Evolutionary conservation across 1,140 invertebrate species (phyloP).

Genomic region (Gonatopus flavifemur): DNA sequence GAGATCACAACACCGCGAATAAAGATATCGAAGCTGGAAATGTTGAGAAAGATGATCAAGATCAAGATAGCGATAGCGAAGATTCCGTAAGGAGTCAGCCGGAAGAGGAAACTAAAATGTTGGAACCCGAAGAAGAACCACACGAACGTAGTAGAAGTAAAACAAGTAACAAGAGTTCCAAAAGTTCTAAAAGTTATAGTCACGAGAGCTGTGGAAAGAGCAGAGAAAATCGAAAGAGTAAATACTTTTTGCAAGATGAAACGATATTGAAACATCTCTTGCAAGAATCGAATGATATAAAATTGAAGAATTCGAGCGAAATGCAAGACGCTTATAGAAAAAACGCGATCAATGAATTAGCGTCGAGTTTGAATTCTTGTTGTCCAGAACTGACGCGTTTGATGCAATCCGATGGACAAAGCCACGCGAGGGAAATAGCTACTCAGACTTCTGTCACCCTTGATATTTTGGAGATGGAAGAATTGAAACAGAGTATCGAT

Average conservation of each 20-base stretch:
- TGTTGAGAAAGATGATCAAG: slow-evolving; percentile 41
- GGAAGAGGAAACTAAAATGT: slow-evolving; percentile 56
- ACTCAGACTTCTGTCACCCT: slow-evolving; percentile 59
- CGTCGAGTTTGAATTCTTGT: slow-evolving; percentile 43
- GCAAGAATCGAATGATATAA: slow-evolving; percentile 41
- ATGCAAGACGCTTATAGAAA: slow-evolving; percentile 39
- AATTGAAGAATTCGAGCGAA: slow-evolving; percentile 56
- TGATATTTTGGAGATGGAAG: slow-evolving; percentile 55
- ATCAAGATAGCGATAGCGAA: slow-evolving; percentile 54
- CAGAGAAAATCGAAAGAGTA: slow-evolving; percentile 41
- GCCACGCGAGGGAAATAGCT: slow-evolving; percentile 63
- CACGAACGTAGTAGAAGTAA: slow-evolving; percentile 43
- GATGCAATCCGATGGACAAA: slow-evolving; percentile 59
- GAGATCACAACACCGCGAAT: slow-evolving; percentile 57
- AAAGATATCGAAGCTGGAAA: slow-evolving; percentile 60
- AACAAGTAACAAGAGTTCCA: slow-evolving; percentile 40
- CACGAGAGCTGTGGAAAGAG: slow-evolving; percentile 30
- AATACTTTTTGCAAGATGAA: slow-evolving; percentile 47
- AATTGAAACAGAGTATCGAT: slow-evolving; percentile 52
- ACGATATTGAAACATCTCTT: slow-evolving; percentile 55
- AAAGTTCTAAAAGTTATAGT: slow-evolving; percentile 36
- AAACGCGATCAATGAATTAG: slow-evolving; percentile 38
- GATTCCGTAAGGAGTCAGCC: slow-evolving; percentile 59
- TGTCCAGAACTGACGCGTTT: slow-evolving; percentile 54
- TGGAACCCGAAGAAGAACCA: slow-evolving; percentile 30